Base-by-base conservation (phyloP, 2,113 vertebrate genomes). In the Agapornis roseicollis region DNA sequence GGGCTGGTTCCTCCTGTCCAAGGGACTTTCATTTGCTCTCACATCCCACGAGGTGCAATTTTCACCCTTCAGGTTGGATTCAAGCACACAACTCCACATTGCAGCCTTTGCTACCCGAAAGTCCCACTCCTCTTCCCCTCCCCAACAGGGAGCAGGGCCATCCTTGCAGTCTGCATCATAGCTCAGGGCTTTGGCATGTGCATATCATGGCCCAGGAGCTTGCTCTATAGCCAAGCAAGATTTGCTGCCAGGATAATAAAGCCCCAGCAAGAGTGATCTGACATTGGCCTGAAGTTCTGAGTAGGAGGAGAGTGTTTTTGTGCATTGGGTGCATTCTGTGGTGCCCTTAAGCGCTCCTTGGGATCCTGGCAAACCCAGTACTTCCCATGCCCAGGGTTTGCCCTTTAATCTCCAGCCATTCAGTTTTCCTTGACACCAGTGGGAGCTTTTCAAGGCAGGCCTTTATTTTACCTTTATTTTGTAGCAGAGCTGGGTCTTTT, bases 381-480 rank as follows among this genome's bases (percentile, higher is more conserved):
- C 5, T 29, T 49, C n/a, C 63, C 41, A 33, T 12, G 12, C 6
- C 14, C 20, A 31, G 25, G 8, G 11, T 39, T 84, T 58, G 24
- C 31, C 41, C 10, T 77, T 73, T 31, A 41, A 65, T 42, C 39
- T 65, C 39, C 68, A 83, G 17, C 17, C 37, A 56, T 0, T 1
- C 14, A 61, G 4, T 6, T 39, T 28, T 68, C 61, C 39, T 73
- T 55, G 24, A 14, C 27, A 29, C 8, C 15, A 50, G 11, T 11
- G 10, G 46, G 42, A 81, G 6, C 11, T 87, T 82, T 83, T 12
- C 23, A 55, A 12, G 29, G 7, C 16, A 61, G 24, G 33, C 31
- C 13, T 90, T 85, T 41, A 39, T 84, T 71, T 69, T 61, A 55
- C 42, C 13, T 85, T 70, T 77, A 19, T 63, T 92, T 88, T 85